A percentile compares a stretch with the other conserved stretches of the same genome.
These are phyloP conservation scores for Varanus komodoensis DNA, from an alignment of 2,113 vertebrate species.

Conservation along the genomic window DNA sequence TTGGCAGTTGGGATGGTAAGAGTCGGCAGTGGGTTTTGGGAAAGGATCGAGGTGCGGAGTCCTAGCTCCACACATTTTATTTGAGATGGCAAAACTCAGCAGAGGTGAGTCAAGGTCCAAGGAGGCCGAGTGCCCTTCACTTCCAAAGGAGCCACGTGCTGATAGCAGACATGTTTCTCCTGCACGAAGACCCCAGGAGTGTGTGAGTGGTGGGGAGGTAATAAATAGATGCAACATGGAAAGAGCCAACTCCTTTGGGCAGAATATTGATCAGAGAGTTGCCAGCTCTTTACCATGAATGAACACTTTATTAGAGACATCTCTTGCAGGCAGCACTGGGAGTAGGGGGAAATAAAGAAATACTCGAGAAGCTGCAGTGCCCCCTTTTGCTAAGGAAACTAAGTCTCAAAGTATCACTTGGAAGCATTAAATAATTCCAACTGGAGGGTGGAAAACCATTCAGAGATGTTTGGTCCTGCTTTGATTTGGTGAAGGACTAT, in stretches of 20 bases:
- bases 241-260: neutral
- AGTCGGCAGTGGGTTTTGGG: neutral
- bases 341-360: neutral
- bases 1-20: neutral
- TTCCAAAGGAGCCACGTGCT: neutral
- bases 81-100: too few species aligned
- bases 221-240: neutral
- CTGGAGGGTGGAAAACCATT: neutral
- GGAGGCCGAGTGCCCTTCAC: neutral
- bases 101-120: neutral
- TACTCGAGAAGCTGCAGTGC: neutral
- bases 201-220: too few species aligned
- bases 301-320: neutral
- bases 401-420: neutral
- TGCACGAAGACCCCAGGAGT: too few species aligned
- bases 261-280: neutral
- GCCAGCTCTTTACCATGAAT: neutral
- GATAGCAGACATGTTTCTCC: neutral
- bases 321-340: neutral
- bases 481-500: neutral
- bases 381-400: neutral
- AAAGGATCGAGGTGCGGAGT: neutral
- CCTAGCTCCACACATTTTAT: too few species aligned
- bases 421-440: neutral
- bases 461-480: neutral